A percentile compares a stretch with the other conserved stretches of the same genome.
These are phyloP conservation scores for Pipistrellus nathusii DNA, from an alignment of 2,797 vertebrate genomes.

Conservation along the genomic window DNA sequence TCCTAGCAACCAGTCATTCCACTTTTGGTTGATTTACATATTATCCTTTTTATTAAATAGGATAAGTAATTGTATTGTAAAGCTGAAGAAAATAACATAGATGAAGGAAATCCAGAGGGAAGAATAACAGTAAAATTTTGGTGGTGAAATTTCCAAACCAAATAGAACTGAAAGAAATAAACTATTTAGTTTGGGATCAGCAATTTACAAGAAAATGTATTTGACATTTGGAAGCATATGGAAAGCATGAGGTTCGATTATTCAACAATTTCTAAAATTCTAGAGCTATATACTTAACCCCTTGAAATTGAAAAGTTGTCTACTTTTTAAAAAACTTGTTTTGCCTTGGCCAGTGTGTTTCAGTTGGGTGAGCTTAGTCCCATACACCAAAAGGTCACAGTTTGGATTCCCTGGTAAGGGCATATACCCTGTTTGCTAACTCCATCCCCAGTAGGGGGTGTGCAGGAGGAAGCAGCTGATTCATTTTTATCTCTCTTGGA, in stretches of 20 bases:
- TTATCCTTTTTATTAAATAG: not conserved
- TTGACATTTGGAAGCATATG: slow-evolving; percentile 41
- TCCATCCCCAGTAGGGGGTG: too few relatives aligned
- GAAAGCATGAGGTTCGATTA: slow-evolving; percentile 28
- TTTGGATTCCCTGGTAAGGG: too few relatives aligned
- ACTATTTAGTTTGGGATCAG: slow-evolving; percentile 2
- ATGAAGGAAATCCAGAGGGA: slow-evolving; percentile 23
- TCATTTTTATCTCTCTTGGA: too few relatives aligned
- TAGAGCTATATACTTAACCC: not conserved
- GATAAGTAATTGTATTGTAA: slow-evolving; percentile 46
- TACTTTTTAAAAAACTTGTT: not conserved
- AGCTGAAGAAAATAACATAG: slow-evolving; percentile 28
- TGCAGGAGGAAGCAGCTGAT: too few relatives aligned
- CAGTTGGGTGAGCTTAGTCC: too few relatives aligned
- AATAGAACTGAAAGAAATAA: slow-evolving; percentile 20
- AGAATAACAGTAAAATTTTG: slow-evolving; percentile 16
- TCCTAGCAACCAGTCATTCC: too few relatives aligned
- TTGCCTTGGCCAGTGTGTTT: too few relatives aligned
- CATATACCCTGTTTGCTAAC: too few relatives aligned
- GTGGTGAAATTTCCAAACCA: slow-evolving; percentile 40
- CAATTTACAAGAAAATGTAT: not conserved
- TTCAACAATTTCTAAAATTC: slow-evolving; percentile 55
- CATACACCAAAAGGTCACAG: too few relatives aligned
- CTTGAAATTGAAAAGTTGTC: not conserved
- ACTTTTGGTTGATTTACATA: too few relatives aligned